Evolutionary conservation across 1,140 invertebrate genomes (phyloP).

Genomic region (Trichomalopsis sarcophagae): DNA sequence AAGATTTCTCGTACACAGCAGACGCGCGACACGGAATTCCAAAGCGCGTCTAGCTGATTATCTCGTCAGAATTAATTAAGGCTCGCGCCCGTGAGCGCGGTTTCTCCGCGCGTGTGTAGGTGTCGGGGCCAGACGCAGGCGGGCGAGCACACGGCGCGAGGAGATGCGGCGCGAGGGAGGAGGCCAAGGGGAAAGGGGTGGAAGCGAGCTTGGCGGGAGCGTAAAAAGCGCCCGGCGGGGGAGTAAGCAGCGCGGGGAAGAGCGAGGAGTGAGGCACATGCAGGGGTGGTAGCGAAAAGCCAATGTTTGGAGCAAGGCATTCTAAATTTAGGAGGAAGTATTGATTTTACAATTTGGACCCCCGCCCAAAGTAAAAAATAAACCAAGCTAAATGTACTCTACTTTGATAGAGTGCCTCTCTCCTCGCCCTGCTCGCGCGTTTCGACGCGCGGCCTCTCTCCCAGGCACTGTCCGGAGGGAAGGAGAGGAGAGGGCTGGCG

Average conservation of each 20-base stretch:
- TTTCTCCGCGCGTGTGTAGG: background rate
- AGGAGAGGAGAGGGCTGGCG: background rate
- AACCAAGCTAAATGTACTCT: conserved; percentile 73
- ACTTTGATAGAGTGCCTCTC: conserved; percentile 73
- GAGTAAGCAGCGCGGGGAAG: too few species aligned
- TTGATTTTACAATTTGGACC: conserved; percentile 75
- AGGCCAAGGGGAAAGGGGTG: background rate
- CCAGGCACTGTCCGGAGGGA: background rate
- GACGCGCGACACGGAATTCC: too few species aligned
- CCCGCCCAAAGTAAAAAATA: conserved; percentile 74
- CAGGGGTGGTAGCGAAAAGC: conserved; percentile 45
- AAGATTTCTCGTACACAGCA: too few species aligned
- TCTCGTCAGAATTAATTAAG: background rate
- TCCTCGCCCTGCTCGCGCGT: conserved; percentile 64
- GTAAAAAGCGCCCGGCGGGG: background rate
- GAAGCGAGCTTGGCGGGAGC: background rate
- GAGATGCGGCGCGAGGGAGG: background rate
- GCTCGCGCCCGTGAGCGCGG: background rate
- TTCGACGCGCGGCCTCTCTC: conserved; percentile 61
- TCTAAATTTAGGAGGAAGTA: conserved; percentile 74
- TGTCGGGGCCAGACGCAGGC: background rate
- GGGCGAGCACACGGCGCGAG: background rate
- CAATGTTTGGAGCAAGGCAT: conserved; percentile 56
- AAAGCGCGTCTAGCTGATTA: too few species aligned
- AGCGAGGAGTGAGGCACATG: background rate